Evolutionary conservation across 2,797 vertebrate genomes (phyloP).

Genomic region (Alcedo quadribrachys): DNA sequence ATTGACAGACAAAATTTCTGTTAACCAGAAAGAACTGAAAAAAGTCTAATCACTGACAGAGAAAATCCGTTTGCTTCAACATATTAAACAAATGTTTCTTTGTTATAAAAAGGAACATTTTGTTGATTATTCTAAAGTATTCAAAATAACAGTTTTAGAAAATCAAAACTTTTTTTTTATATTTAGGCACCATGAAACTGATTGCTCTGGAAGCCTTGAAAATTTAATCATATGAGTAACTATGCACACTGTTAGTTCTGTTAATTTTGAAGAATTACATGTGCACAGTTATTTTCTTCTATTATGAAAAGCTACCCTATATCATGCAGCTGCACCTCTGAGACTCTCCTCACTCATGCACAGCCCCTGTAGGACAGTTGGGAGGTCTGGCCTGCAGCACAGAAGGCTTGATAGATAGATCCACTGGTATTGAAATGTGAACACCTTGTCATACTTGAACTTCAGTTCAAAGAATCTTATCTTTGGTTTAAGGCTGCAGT

Average conservation of each 20-base stretch:
- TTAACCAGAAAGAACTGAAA: slow-evolving; percentile 50
- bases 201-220: slow-evolving; percentile 47
- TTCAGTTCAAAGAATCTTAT: slow-evolving; percentile 62
- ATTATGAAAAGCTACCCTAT: slow-evolving; percentile 19
- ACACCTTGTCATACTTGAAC: slow-evolving; percentile 47
- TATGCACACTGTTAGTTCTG: slow-evolving; percentile 26
- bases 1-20: slow-evolving; percentile 66
- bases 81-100: slow-evolving; percentile 60
- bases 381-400: neutral
- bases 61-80: slow-evolving; percentile 48
- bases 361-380: neutral
- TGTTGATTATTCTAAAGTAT: slow-evolving; percentile 65
- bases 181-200: slow-evolving; percentile 44
- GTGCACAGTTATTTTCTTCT: slow-evolving; percentile 35
- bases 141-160: slow-evolving; percentile 54
- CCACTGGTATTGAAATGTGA: slow-evolving; percentile 61
- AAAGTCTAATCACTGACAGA: slow-evolving; percentile 48
- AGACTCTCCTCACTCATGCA: neutral
- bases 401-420: neutral
- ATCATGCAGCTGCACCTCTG: slow-evolving; percentile 27
- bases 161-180: slow-evolving; percentile 32
- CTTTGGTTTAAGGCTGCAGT: slow-evolving; percentile 32
- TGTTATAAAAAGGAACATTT: slow-evolving; percentile 58
- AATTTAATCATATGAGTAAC: slow-evolving; percentile 53
- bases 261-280: slow-evolving; percentile 45